Percentiles rank a stretch among this genome's conserved stretches.
Conservation (phyloP, 1,140 invertebrate genomes). For the Sarcophaga bullata region DNA sequence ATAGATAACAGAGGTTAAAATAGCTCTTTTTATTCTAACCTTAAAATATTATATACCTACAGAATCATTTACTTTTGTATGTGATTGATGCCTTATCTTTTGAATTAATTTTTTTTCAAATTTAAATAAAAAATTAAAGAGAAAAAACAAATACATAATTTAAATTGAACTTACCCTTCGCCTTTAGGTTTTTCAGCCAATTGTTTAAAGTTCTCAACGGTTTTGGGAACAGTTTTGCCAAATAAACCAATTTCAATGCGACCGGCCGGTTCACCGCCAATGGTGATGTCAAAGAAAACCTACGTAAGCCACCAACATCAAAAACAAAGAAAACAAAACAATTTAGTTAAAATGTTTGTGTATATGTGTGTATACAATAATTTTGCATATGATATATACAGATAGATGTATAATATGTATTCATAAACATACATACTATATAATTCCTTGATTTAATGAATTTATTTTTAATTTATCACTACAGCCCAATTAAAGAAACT, state of each 20-base stretch:
- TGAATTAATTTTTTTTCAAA: no score
- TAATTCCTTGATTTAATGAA: neutral
- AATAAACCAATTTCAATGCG: slow-evolving; percentile 92
- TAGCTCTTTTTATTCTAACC: no score
- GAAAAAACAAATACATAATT: neutral
- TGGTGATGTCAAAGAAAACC: slow-evolving; percentile 94
- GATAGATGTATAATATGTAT: neutral
- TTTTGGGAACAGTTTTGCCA: slow-evolving; percentile 96
- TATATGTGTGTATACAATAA: slow-evolving; percentile 3
- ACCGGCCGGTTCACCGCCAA: slow-evolving; percentile 82
- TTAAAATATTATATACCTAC: no score
- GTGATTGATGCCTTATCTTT: no score
- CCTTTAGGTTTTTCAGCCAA: slow-evolving; percentile 81
- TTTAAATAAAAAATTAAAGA: neutral
- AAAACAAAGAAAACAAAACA: slow-evolving; percentile 39
- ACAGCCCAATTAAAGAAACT: neutral
- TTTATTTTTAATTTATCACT: neutral
- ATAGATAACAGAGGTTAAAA: no score
- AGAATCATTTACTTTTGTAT: no score
- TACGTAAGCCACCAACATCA: slow-evolving; percentile 65
- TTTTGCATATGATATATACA: neutral
- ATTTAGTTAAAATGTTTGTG: slow-evolving; percentile 36
- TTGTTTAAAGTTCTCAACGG: slow-evolving; percentile 90
- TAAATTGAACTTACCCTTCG: slow-evolving; percentile 70
- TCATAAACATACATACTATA: neutral